Conservation (phyloP, 1,140 invertebrate genomes). For the Planococcus citri region DNA sequence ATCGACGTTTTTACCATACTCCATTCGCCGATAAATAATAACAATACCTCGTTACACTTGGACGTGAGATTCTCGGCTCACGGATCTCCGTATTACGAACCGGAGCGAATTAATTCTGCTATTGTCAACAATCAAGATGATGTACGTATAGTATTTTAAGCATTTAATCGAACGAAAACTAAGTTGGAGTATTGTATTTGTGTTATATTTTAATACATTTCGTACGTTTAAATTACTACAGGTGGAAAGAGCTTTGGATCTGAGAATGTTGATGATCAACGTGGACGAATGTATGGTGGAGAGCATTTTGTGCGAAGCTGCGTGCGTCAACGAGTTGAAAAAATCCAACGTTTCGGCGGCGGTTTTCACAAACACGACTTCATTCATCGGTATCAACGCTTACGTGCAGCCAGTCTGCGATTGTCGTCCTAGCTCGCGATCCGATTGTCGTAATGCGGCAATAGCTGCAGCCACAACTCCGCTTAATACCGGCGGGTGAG, state of each 20-base stretch:
- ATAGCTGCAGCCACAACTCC: no score
- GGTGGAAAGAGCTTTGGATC: slow-evolving; percentile 53
- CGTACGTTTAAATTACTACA: slow-evolving; percentile 29
- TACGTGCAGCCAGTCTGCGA: slow-evolving; percentile 61
- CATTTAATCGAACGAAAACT: neutral
- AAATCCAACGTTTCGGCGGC: slow-evolving; percentile 56
- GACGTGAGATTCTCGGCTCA: slow-evolving; percentile 85
- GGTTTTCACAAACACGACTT: slow-evolving; percentile 77
- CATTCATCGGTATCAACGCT: slow-evolving; percentile 76
- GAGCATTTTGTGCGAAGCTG: slow-evolving; percentile 51
- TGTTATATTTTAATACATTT: no score
- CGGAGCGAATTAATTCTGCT: slow-evolving; percentile 72
- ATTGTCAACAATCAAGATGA: slow-evolving; percentile 50
- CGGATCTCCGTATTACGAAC: slow-evolving; percentile 76
- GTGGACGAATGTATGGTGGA: slow-evolving; percentile 78
- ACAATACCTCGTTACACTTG: slow-evolving; percentile 42
- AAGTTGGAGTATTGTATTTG: no score
- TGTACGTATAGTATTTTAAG: slow-evolving; percentile 35
- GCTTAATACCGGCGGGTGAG: no score
- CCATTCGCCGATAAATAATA: slow-evolving; percentile 47
- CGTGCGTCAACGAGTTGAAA: slow-evolving; percentile 58
- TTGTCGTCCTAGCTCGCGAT: slow-evolving; percentile 37
- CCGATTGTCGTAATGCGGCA: slow-evolving; percentile 40
- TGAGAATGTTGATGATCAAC: slow-evolving; percentile 66
- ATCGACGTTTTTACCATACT: slow-evolving; percentile 87